Base-by-base conservation (phyloP, 2,888 invertebrate species). In the Temnothorax rugatulus region DNA sequence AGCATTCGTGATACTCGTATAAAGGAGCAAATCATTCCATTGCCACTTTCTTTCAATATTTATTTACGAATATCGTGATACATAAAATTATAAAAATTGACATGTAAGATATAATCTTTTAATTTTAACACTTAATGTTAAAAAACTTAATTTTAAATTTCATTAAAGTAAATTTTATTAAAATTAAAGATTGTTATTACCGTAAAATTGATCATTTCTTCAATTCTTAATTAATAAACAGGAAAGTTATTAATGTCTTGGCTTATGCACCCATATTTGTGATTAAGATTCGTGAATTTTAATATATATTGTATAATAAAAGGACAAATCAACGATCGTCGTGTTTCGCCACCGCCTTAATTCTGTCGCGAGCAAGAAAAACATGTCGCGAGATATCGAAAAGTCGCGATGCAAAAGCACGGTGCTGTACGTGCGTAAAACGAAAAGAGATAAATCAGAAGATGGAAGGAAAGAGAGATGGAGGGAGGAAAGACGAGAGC, bases 351-450 rank as follows among this genome's bases (percentile, higher is more conserved):
- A 81, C 25, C 8, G 63, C 34, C 50, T 61, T 41, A 86, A 86
- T 84, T 34, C 82, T 73, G 68, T 73, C 68, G 21, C 21, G 25
- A 82, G 41, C 68, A 61, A 84, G 69, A 41, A 83, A 83, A 82
- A 86, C 57, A 74, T 64, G 86, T 83, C 77, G 18, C 18, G 84
- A 83, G 83, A 85, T 83, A 73, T 74, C 79, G 76, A 73, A 82
- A 79, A 77, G 82, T 64, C 73, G 64, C 83, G 68, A 81, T 68
- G 83, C 44, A 73, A 59, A 79, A 87, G 82, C 73, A 79, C 73
- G 81, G 82, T 57, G 38, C 2, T 63, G 34, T 63, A 82, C 63
- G 63, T 47, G 59, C 25, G 74, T 25, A 54, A 85, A 82, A 76
- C 66, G 84, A 82, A 86, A 73, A 54, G 44, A 61, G 83, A 81